Base-by-base conservation (phyloP, 2,888 invertebrate species). In the Galerucella calmariensis region DNA sequence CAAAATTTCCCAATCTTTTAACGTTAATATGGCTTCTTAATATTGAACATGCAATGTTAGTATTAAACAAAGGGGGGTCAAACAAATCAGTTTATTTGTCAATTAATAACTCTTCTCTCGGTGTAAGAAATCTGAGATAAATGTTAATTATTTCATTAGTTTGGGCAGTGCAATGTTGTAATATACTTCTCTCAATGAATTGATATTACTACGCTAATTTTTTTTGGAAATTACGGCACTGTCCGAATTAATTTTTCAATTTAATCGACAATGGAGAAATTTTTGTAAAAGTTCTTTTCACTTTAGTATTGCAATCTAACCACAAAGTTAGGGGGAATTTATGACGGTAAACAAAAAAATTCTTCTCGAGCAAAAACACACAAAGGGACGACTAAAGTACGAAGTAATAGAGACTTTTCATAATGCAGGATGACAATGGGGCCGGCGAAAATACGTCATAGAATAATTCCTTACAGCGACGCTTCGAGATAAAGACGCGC, bases 391-490 rank as follows among this genome's bases (percentile, higher is more conserved):
- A 65, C 72, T 70, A 62, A 73, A 76, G 75, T 75, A 76, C 74
- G 73, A 68, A 77, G 77, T 74, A 79, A 80, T 79, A 80, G 79
- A 80, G 80, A 78, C 78, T 75, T 75, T 78, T 77, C 75, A 76
- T 77, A 78, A 79, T 76, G 79, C 78, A 76, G 75, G 76, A 79
- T 77, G 78, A 79, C 80, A 79, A 77, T 77, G 53, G 73, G 73
- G 77, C 73, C 73, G 76, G 51, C 72, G 73, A 76, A 78, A 78
- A 76, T 75, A 77, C 77, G 77, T 75, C 77, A 72, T 72, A 69
- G 75, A 77, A 76, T 77, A 76, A 79, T 79, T 79, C 76, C 78
- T 79, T 75, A 70, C 69, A 76, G 77, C 72, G 76, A 62, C 61
- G 74, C 75, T 73, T 61, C 66, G 74, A 76, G 75, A 77, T 77